These are phyloP conservation scores for Bedellia somnulentella DNA, from an alignment of 2,888 invertebrate species.

Conservation along the genomic window DNA sequence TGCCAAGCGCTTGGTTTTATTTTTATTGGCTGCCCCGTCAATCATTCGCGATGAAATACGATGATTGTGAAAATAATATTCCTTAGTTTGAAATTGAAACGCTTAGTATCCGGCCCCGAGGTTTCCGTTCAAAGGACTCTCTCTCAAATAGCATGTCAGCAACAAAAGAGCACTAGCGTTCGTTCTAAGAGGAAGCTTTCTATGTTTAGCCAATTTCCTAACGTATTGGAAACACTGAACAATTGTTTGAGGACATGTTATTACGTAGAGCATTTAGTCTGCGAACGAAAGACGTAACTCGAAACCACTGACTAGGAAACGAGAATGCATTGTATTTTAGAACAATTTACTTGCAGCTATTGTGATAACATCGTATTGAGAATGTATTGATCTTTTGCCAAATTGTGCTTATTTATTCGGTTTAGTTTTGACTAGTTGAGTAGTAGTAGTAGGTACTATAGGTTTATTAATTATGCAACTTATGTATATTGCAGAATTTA, in stretches of 20 bases:
- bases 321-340: no score
- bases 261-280: constrained; percentile 40
- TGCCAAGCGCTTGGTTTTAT: constrained; percentile 14
- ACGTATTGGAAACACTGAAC: constrained; percentile 40
- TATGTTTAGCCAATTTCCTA: constrained; percentile 47
- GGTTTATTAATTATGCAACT: no score
- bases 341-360: no score
- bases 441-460: no score
- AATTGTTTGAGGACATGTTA: constrained; percentile 56
- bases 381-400: no score
- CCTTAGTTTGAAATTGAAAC: constrained; percentile 3
- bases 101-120: background rate
- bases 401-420: no score
- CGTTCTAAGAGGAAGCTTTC: constrained; percentile 10
- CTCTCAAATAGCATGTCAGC: constrained; percentile 5
- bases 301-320: constrained; percentile 23
- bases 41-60: constrained; percentile 15
- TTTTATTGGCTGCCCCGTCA: constrained; percentile 27
- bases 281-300: constrained; percentile 5
- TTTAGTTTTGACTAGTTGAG: no score
- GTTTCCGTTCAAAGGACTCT: constrained; percentile 2
- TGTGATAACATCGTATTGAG: no score
- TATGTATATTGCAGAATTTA: no score
- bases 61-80: constrained; percentile 15
- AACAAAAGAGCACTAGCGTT: constrained; percentile 28